phyloP scores from a whole-genome alignment of 2,888 invertebrate species.

The Toxonevra muliebris region DNA sequence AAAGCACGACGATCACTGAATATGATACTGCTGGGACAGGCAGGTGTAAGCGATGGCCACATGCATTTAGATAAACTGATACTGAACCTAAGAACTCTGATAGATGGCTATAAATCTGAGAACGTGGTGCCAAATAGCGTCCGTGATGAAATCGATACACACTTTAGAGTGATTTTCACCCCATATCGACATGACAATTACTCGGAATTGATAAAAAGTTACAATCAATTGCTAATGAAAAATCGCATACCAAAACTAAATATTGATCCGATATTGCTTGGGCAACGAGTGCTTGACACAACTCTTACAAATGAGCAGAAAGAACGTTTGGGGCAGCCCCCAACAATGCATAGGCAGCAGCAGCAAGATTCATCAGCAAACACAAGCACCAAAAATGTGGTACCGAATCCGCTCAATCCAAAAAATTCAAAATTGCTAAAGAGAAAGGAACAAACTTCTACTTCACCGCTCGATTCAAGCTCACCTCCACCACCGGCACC shows the following conservation, averaged over 20 bases:
- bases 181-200: constrained; percentile 61
- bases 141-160: constrained; percentile 67
- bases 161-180: constrained; percentile 68
- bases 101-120: constrained; percentile 47
- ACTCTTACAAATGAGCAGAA: constrained; percentile 43
- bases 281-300: constrained; percentile 41
- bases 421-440: constrained; percentile 21
- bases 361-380: neutral
- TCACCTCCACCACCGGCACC: constrained; percentile 8
- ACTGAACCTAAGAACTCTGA: constrained; percentile 51
- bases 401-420: constrained; percentile 31
- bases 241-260: constrained; percentile 52
- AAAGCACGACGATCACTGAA: constrained; percentile 67
- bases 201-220: constrained; percentile 50
- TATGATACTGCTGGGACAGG: constrained; percentile 71
- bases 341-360: neutral
- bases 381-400: constrained; percentile 11
- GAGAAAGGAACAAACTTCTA: constrained; percentile 1
- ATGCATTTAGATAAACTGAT: constrained; percentile 66
- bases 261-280: constrained; percentile 54
- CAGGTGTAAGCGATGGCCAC: constrained; percentile 68
- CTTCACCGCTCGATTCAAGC: neutral
- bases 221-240: constrained; percentile 47
- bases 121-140: constrained; percentile 63
- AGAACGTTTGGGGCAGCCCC: constrained; percentile 40